A percentile compares a stretch with the other conserved stretches of the same genome.
Evolutionary conservation across 2,113 vertebrate genomes (phyloP).

Genomic region (Aegotheles bennettii): DNA sequence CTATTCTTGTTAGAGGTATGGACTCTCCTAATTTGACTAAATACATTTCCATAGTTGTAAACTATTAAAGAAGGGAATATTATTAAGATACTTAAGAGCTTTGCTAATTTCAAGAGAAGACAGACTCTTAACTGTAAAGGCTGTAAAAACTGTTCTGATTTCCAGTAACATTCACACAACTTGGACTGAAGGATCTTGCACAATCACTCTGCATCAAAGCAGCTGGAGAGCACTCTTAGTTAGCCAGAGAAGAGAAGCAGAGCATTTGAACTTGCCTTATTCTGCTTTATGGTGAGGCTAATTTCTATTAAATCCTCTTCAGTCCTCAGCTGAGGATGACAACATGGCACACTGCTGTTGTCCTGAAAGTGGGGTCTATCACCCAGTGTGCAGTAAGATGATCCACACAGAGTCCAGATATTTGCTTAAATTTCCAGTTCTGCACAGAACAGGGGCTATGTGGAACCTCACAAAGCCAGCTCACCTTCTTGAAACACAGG

Average conservation of each 20-base stretch:
- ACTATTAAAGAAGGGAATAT: neutral
- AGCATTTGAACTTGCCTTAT: neutral
- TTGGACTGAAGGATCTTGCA: slow-evolving; percentile 6
- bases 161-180: neutral
- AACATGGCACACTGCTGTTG: too few species aligned
- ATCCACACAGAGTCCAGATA: too few species aligned
- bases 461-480: too few species aligned
- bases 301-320: neutral
- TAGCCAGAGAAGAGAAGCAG: neutral
- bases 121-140: neutral
- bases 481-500: too few species aligned
- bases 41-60: neutral
- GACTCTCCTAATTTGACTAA: neutral
- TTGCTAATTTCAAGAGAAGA: neutral
- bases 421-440: too few species aligned
- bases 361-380: too few species aligned
- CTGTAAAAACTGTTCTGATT: neutral
- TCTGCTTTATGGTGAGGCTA: neutral
- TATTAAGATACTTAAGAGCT: neutral
- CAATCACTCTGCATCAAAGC: neutral
- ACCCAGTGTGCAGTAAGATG: too few species aligned
- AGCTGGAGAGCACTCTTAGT: neutral
- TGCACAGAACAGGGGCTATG: too few species aligned
- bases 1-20: neutral
- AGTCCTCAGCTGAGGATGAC: neutral